Evolutionary conservation across 1,140 invertebrate genomes (phyloP), one percentile per base, ranked within the genome.

Genomic region (Cepaea nemoralis): DNA sequence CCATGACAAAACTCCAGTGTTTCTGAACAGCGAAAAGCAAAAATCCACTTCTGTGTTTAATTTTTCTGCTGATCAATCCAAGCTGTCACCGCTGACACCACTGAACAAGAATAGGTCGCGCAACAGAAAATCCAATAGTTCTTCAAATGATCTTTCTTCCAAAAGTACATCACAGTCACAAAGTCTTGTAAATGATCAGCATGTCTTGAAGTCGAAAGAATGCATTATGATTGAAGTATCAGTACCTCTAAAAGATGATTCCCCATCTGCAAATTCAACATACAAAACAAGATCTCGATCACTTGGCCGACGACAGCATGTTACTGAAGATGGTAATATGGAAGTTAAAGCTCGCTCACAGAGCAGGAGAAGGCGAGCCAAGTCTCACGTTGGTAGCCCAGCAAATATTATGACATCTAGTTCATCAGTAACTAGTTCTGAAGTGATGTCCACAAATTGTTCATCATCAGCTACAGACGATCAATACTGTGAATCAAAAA

Each of bases 1-100:
- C 39, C 85, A 86, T 78, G 87, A 88, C 50, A 85, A 71, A 81
- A 88, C 87, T 39, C 87, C 87, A 3, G 76, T 55, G 2, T 50
- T 66, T 63, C 37, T 77, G 3, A 40, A 35, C 22, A 80, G 82
- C 69, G 67, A 83, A 33, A 70, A 79, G 77, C 39, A 66, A 19
- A 48, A 73, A 67, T 33, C 37, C 16, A n/a, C 33, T 0, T 84
- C 83, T 24, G 76, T 85, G 0, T 87, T 83, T 78, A 84, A 85
- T 74, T 33, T 87, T 19, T 85, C 86, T 69, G 37, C 82, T 67
- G 81, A 85, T 77, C 83, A 84, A 14, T 84, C 83, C 42, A 74
- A n/a, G 22, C 14, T 75, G 24, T 69, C 77, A 22, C 59, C 75
- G 42, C 40, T 48, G 37, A 10, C 40, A 16, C 50, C 81, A 22